Evolutionary conservation across 2,797 vertebrate genomes (phyloP).

Genomic region (Thamnophis elegans): DNA sequence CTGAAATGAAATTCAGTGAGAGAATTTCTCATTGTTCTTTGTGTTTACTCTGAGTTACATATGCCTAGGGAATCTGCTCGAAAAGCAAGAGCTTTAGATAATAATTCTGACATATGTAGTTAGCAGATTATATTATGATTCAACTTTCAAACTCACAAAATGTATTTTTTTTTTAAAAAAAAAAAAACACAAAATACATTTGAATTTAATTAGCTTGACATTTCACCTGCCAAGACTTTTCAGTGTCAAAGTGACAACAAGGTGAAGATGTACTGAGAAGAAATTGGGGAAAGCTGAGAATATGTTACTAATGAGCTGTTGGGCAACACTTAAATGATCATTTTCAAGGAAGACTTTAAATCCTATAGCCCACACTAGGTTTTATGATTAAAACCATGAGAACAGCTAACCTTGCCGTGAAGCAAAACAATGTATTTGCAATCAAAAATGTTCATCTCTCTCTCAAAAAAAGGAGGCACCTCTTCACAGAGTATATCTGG

Average conservation of each 20-base stretch:
- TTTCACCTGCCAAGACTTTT: background rate
- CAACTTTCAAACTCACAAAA: background rate
- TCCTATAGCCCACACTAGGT: constrained; percentile 21
- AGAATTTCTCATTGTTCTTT: background rate
- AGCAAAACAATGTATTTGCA: background rate
- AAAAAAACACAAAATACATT: background rate
- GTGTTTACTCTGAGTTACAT: background rate
- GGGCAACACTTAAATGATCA: constrained; percentile 34
- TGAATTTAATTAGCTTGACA: background rate
- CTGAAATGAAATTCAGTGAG: background rate
- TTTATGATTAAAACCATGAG: constrained; percentile 45
- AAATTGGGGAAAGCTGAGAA: background rate
- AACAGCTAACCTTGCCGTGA: constrained; percentile 33
- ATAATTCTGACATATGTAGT: background rate
- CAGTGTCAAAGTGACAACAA: background rate
- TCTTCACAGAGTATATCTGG: background rate
- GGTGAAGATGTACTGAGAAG: background rate
- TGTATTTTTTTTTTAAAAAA: background rate
- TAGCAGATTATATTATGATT: background rate
- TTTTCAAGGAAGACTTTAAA: constrained; percentile 39
- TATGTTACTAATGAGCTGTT: background rate
- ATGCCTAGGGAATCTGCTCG: background rate
- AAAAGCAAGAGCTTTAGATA: background rate
- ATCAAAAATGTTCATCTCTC: background rate
- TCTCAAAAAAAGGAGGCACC: background rate